phyloP scores from a whole-genome alignment of 2,797 vertebrate genomes.

The Typhlichthys eigenmanni region DNA sequence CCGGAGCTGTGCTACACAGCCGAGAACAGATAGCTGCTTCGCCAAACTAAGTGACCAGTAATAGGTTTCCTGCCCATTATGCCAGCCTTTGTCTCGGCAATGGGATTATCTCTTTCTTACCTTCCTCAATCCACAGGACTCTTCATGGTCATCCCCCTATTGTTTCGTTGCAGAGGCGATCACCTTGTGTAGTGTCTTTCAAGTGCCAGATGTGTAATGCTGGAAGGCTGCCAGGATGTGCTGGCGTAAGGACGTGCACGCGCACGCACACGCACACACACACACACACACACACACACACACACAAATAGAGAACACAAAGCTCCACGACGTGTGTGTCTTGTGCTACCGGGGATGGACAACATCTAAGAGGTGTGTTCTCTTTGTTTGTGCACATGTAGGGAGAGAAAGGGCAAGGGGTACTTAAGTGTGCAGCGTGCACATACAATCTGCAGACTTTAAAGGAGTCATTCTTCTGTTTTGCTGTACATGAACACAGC shows the following conservation, averaged over 20 bases:
- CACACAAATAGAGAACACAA: not conserved
- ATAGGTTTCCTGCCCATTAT: not conserved
- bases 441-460: conserved; percentile 24
- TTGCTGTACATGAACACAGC: conserved; percentile 35
- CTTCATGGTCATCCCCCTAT: no score
- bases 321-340: not conserved
- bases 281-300: not conserved
- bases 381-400: not conserved
- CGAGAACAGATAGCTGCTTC: not conserved
- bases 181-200: conserved; percentile 65
- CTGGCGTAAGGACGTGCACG: conserved; percentile 13
- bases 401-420: not conserved
- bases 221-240: conserved; percentile 52
- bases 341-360: not conserved
- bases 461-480: conserved; percentile 47
- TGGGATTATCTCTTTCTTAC: conserved; percentile 13
- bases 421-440: no score
- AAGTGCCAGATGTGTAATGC: conserved; percentile 66
- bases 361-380: not conserved
- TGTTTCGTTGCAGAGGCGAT: conserved; percentile 54
- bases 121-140: not conserved
- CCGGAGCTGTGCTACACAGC: not conserved
- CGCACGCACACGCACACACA: conserved; percentile 2
- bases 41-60: not conserved
- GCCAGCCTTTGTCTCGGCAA: conserved; percentile 19